A percentile compares a stretch with the other conserved stretches of the same genome.
These are phyloP conservation scores for Polylopha cassiicola DNA, from an alignment of 2,888 invertebrate species.

Conservation along the genomic window DNA sequence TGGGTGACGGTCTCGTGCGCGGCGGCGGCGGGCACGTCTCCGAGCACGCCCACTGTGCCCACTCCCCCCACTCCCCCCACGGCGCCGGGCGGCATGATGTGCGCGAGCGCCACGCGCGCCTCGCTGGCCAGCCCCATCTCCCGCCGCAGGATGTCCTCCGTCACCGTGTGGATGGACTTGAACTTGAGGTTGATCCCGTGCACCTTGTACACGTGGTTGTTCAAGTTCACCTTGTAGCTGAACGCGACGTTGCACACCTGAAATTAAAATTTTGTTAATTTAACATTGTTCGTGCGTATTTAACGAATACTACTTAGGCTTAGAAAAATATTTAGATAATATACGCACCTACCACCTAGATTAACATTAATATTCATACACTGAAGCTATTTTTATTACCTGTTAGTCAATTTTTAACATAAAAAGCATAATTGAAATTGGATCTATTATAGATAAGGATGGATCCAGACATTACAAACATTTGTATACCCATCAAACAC, in stretches of 20 bases:
- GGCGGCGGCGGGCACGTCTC: slow-evolving; percentile 44
- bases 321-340: too few relatives aligned
- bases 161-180: slow-evolving; percentile 70
- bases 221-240: slow-evolving; percentile 72
- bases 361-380: too few relatives aligned
- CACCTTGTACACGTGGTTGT: slow-evolving; percentile 69
- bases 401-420: too few relatives aligned
- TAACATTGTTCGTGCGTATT: too few relatives aligned
- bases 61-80: slow-evolving; percentile 46
- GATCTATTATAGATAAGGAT: too few relatives aligned
- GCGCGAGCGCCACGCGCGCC: slow-evolving; percentile 50
- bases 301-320: too few relatives aligned
- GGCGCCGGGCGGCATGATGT: slow-evolving; percentile 65
- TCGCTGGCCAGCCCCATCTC: slow-evolving; percentile 60
- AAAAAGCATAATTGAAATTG: too few relatives aligned
- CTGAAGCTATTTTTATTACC: too few relatives aligned
- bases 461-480: too few relatives aligned
- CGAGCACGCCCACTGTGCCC: slow-evolving; percentile 58
- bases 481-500: too few relatives aligned
- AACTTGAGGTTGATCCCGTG: slow-evolving; percentile 72
- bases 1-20: slow-evolving; percentile 23
- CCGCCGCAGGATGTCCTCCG: slow-evolving; percentile 59
- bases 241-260: slow-evolving; percentile 73
- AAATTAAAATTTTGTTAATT: too few relatives aligned
- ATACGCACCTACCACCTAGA: too few relatives aligned